Evolutionary conservation across 2,888 invertebrate genomes (phyloP).

Genomic region (Drosophila meridionalis): DNA sequence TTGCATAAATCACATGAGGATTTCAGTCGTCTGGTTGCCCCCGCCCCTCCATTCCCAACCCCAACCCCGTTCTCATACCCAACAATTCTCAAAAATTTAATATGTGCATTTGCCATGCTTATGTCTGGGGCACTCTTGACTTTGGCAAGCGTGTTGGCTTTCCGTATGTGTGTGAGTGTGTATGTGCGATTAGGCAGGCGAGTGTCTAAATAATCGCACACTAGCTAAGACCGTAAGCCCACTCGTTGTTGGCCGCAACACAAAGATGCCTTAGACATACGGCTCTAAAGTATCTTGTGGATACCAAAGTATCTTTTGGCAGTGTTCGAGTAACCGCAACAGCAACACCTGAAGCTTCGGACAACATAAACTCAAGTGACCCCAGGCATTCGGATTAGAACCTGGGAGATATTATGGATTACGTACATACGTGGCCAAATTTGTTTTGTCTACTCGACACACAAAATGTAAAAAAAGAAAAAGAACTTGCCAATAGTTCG

Average conservation of each 20-base stretch:
- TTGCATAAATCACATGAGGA: conserved; percentile 80
- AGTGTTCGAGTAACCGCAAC: conserved; percentile 48
- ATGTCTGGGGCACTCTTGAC: conserved; percentile 17
- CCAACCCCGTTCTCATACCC: background rate
- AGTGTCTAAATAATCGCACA: conserved; percentile 43
- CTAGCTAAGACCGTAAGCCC: conserved; percentile 40
- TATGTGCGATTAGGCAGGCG: conserved; percentile 37
- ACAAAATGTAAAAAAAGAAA: conserved; percentile 17
- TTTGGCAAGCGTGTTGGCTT: conserved; percentile 55
- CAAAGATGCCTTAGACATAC: conserved; percentile 41
- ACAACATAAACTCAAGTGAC: conserved; percentile 23
- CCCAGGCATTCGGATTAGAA: conserved; percentile 31
- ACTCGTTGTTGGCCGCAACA: conserved; percentile 32
- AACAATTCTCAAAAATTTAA: conserved; percentile 25
- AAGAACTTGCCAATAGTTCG: conserved; percentile 66
- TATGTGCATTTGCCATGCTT: conserved; percentile 25
- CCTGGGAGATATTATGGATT: conserved; percentile 29
- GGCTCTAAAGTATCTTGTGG: conserved; percentile 58
- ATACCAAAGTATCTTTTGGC: conserved; percentile 48
- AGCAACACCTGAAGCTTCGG: conserved; percentile 47
- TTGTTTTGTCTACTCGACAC: conserved; percentile 23
- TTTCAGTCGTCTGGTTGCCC: conserved; percentile 65
- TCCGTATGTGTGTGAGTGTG: conserved; percentile 29
- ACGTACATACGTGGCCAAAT: conserved; percentile 31
- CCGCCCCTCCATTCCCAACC: background rate